A percentile compares a stretch with the other conserved stretches of the same genome.
phyloP scores from a whole-genome alignment of 2,888 invertebrate species.

The Pantelozetes paolii region DNA sequence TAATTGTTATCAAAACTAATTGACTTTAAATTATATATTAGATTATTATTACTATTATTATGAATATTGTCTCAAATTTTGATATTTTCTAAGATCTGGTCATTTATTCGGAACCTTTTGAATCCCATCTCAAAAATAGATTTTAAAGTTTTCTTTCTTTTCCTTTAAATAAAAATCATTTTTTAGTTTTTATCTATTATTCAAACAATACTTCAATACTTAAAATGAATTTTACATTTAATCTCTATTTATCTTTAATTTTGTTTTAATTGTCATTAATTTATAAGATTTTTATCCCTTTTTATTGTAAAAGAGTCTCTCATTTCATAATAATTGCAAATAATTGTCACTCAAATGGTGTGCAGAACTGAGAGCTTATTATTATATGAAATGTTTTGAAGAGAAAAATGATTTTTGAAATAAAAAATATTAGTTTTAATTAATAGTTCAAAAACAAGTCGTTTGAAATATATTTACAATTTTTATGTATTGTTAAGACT shows the following conservation, averaged over 20 bases:
- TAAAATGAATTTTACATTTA: no score
- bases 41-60: background rate
- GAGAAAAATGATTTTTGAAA: no score
- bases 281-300: background rate
- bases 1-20: background rate
- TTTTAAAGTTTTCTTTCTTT: background rate
- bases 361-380: background rate
- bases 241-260: background rate
- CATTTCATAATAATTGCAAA: background rate
- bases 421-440: no score
- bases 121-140: background rate
- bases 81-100: slow-evolving; percentile 14
- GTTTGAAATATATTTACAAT: background rate
- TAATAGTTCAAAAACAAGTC: no score
- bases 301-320: background rate
- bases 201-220: no score
- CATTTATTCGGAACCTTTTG: slow-evolving; percentile 3
- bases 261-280: background rate
- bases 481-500: background rate
- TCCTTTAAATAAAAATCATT: background rate
- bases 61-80: slow-evolving; percentile 6
- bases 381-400: no score
- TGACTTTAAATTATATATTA: background rate
- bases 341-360: background rate
- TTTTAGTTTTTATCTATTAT: background rate